These are phyloP conservation scores for Pseudococcus jackbeardsleyi DNA, from an alignment of 2,888 invertebrate genomes.

Conservation along the genomic window DNA sequence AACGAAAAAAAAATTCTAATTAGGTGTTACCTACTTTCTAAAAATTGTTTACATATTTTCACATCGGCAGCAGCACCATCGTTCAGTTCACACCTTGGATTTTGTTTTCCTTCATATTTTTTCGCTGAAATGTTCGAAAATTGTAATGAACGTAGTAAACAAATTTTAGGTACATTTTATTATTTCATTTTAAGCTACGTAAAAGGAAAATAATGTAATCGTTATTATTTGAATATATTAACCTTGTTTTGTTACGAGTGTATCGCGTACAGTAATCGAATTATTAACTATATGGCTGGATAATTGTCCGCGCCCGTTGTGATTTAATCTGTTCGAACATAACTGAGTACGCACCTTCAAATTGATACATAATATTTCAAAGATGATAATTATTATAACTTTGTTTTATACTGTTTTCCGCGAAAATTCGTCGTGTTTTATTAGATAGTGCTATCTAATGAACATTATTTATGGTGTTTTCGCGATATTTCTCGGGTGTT, in stretches of 20 bases:
- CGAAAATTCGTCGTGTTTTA: slow-evolving; percentile 40
- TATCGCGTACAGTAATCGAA: slow-evolving; percentile 30
- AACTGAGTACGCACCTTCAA: slow-evolving; percentile 42
- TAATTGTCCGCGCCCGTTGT: neutral
- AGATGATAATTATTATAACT: slow-evolving; percentile 50
- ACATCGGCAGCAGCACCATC: neutral
- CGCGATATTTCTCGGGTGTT: slow-evolving; percentile 66
- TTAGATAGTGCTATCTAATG: neutral
- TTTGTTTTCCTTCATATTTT: slow-evolving; percentile 42
- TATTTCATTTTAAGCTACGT: slow-evolving; percentile 56
- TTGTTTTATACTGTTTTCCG: neutral
- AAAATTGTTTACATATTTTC: slow-evolving; percentile 2
- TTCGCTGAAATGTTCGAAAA: slow-evolving; percentile 49
- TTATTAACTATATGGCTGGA: neutral
- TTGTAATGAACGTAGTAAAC: slow-evolving; percentile 59
- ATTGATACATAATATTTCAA: slow-evolving; percentile 20
- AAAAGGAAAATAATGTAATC: slow-evolving; percentile 60
- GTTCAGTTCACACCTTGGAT: slow-evolving; percentile 2
- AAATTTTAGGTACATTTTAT: slow-evolving; percentile 47
- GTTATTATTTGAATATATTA: slow-evolving; percentile 52
- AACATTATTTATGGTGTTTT: slow-evolving; percentile 64
- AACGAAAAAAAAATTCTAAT: neutral
- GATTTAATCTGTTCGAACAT: neutral
- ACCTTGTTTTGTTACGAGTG: slow-evolving; percentile 58
- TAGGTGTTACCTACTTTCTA: no score